Percentiles rank a stretch among this genome's conserved stretches.
Conservation (phyloP, 2,797 vertebrate genomes). For the Echeneis naucrates region DNA sequence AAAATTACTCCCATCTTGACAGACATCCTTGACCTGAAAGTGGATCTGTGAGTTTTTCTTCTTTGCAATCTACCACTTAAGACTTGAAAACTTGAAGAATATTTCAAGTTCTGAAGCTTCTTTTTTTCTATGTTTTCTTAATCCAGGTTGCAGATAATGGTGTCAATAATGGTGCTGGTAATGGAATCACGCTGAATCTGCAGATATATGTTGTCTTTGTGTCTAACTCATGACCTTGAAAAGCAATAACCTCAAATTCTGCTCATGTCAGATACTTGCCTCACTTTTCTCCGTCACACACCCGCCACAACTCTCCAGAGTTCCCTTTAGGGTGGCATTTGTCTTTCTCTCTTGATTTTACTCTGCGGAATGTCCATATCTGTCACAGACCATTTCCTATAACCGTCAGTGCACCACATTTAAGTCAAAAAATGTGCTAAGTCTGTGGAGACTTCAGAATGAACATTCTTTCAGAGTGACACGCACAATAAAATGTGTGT, state of each 20-base stretch:
- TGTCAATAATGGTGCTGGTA: too few relatives aligned
- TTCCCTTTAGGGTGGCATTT: background rate
- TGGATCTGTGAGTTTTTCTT: background rate
- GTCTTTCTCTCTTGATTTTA: background rate
- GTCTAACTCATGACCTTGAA: background rate
- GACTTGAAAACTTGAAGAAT: too few relatives aligned
- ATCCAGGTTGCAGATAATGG: background rate
- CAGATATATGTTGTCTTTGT: background rate
- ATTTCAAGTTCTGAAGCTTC: background rate
- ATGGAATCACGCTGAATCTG: background rate
- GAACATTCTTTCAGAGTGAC: background rate
- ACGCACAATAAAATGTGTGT: background rate
- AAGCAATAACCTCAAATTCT: background rate
- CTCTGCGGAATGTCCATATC: background rate
- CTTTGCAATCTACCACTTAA: too few relatives aligned
- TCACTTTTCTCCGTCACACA: background rate
- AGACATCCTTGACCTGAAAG: background rate
- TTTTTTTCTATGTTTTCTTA: background rate
- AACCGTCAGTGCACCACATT: background rate
- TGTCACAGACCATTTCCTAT: background rate
- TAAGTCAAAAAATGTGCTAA: background rate
- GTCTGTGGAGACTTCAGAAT: background rate
- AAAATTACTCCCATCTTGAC: background rate
- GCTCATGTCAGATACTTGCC: background rate
- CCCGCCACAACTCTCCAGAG: background rate